Percentiles rank a stretch among this genome's conserved stretches.
phyloP scores from a whole-genome alignment of 2,113 vertebrate genomes.

The Brienomyrus longianalis region DNA sequence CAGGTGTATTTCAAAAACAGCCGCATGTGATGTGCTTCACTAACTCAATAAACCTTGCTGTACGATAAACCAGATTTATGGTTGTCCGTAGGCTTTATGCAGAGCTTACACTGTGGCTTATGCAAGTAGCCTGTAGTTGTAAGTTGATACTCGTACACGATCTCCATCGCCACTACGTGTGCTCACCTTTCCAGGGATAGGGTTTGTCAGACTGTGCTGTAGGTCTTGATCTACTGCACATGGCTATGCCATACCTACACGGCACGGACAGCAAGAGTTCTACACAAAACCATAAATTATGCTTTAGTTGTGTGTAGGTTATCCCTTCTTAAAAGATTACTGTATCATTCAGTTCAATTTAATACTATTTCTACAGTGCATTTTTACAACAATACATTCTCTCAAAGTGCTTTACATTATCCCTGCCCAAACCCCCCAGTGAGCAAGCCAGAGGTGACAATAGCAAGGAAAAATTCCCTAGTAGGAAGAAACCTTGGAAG shows the following conservation, averaged over 20 bases:
- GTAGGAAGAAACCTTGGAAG: too few relatives aligned
- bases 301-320: not conserved
- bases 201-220: not conserved
- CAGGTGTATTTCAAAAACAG: not conserved
- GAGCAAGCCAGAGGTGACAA: too few relatives aligned
- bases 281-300: not conserved
- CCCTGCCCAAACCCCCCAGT: not conserved
- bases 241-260: not conserved
- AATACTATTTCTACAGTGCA: too few relatives aligned
- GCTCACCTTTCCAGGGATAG: not conserved
- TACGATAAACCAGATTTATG: not conserved
- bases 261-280: not conserved
- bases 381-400: too few relatives aligned
- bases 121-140: not conserved
- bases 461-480: too few relatives aligned
- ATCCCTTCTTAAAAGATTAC: not conserved
- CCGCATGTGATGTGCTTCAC: not conserved
- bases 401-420: not conserved
- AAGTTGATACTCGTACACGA: not conserved
- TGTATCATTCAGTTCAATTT: too few relatives aligned
- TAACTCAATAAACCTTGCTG: not conserved
- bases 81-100: not conserved
- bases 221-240: not conserved
- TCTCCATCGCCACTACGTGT: not conserved
- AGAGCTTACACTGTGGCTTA: not conserved